Evolutionary conservation across 1,140 invertebrate species (phyloP).

Genomic region (Condylostylus longicornis): DNA sequence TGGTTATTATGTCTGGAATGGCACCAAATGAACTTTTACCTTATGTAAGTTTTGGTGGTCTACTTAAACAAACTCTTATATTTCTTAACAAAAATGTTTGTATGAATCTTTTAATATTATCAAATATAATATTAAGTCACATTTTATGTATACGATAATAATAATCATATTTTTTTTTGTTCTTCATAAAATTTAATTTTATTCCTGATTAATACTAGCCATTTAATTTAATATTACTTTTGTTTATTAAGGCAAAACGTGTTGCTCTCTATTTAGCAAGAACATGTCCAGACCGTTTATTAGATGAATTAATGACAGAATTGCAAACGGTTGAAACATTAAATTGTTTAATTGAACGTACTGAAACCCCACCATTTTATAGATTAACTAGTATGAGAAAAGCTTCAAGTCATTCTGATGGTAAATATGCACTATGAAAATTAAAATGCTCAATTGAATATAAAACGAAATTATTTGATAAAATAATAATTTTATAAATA

Average conservation of each 20-base stretch:
- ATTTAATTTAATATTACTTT: slow-evolving; percentile 8
- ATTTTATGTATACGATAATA: background rate
- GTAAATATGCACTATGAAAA: slow-evolving; percentile 18
- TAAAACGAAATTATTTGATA: too few species aligned
- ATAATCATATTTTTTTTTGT: background rate
- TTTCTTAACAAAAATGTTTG: background rate
- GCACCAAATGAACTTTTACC: slow-evolving; percentile 81
- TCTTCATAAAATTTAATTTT: background rate
- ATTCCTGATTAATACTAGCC: slow-evolving; percentile 4
- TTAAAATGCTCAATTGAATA: too few species aligned
- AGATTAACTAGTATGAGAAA: slow-evolving; percentile 79
- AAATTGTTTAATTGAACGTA: slow-evolving; percentile 86
- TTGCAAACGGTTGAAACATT: slow-evolving; percentile 91
- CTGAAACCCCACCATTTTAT: slow-evolving; percentile 95
- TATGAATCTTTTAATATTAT: background rate
- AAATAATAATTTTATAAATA: too few species aligned
- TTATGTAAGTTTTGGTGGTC: slow-evolving; percentile 47
- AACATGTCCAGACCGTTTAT: slow-evolving; percentile 72
- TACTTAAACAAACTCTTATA: background rate
- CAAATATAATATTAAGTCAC: background rate
- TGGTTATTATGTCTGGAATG: slow-evolving; percentile 92
- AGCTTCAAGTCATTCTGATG: slow-evolving; percentile 71
- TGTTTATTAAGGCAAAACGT: slow-evolving; percentile 64
- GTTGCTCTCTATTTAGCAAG: slow-evolving; percentile 85
- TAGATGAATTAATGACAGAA: slow-evolving; percentile 95